phyloP scores from a whole-genome alignment of 2,113 vertebrate species.

The Pedionomus torquatus region DNA sequence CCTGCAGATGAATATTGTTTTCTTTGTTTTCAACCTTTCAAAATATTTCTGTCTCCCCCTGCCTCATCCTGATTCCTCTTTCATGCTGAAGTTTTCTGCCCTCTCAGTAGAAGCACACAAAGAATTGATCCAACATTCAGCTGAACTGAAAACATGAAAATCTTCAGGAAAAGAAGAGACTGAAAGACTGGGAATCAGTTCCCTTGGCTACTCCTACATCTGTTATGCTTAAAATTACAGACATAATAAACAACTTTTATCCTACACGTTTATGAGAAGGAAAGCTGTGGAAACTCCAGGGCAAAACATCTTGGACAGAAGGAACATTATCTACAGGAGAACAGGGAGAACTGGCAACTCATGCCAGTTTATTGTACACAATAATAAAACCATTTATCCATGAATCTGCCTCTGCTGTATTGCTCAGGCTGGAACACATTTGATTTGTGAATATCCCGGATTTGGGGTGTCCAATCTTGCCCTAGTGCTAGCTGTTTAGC shows the following conservation, averaged over 20 bases:
- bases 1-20: background rate
- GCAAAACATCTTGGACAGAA: background rate
- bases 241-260: background rate
- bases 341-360: background rate
- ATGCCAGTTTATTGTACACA: background rate
- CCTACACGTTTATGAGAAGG: background rate
- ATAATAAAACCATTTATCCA: background rate
- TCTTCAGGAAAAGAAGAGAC: background rate
- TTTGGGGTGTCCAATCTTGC: background rate
- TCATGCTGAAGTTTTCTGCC: background rate
- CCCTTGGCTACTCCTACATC: background rate
- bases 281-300: background rate
- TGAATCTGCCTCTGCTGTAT: background rate
- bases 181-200: background rate
- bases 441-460: background rate
- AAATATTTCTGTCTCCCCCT: background rate
- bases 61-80: background rate
- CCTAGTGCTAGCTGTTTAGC: background rate
- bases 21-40: background rate
- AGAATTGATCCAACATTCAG: background rate
- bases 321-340: background rate
- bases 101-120: background rate
- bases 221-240: background rate
- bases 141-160: background rate
- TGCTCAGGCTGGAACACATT: background rate